Conservation (phyloP, 1,140 invertebrate species). For the Diorhabda elongata region DNA sequence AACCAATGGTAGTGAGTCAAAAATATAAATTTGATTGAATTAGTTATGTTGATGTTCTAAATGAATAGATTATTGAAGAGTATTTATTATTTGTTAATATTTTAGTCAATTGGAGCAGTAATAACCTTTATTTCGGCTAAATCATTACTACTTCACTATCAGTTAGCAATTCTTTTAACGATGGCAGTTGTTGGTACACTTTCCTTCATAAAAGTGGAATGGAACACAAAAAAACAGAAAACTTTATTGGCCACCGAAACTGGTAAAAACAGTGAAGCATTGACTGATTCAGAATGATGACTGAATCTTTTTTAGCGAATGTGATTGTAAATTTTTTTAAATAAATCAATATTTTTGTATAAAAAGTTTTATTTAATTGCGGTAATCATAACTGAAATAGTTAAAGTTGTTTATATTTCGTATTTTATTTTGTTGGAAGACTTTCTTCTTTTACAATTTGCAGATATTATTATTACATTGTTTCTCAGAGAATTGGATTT, state of each 20-base stretch:
- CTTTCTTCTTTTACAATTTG: too few relatives aligned
- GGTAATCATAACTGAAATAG: too few relatives aligned
- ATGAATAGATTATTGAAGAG: too few relatives aligned
- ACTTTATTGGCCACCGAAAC: background rate
- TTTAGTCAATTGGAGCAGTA: constrained; percentile 84
- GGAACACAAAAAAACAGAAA: constrained; percentile 11
- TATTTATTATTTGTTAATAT: background rate
- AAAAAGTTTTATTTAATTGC: too few relatives aligned
- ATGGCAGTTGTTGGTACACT: constrained; percentile 71
- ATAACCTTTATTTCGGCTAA: constrained; percentile 86
- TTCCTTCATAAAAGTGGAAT: constrained; percentile 61
- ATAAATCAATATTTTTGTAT: too few relatives aligned
- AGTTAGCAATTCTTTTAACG: constrained; percentile 73
- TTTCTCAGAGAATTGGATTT: too few relatives aligned
- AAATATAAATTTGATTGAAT: too few relatives aligned
- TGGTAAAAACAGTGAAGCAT: background rate
- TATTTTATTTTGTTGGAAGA: too few relatives aligned
- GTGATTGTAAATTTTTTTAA: background rate
- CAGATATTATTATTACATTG: too few relatives aligned
- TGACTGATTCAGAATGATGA: background rate
- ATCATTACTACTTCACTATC: constrained; percentile 68
- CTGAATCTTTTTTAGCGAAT: background rate
- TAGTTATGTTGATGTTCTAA: too few relatives aligned
- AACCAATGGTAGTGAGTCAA: too few relatives aligned
- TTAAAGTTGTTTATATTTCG: too few relatives aligned